Conservation (phyloP, 2,797 vertebrate species). For the Hyperoplus immaculatus region DNA sequence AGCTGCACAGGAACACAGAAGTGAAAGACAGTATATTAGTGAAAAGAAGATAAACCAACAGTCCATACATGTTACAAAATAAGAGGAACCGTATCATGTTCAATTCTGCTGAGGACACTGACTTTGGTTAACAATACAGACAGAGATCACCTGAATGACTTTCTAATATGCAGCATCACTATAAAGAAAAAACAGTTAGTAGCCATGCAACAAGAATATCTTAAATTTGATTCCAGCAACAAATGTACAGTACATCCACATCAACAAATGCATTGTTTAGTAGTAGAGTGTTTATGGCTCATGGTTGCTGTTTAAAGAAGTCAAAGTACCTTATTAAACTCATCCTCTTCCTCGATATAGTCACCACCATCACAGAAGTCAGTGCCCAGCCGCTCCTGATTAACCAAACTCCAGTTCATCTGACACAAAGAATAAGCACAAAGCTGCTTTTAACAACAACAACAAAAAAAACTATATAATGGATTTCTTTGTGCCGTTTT, state of each 20-base stretch:
- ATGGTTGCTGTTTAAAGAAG: neutral
- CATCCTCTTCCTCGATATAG: constrained; percentile 89
- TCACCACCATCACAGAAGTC: constrained; percentile 86
- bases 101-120: neutral
- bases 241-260: neutral
- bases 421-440: constrained; percentile 51
- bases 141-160: neutral
- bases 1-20: constrained; percentile 79
- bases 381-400: constrained; percentile 87
- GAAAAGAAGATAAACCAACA: neutral
- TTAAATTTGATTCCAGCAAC: neutral
- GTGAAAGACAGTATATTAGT: neutral
- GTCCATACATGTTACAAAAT: neutral
- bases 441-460: neutral
- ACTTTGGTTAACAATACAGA: neutral
- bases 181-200: neutral
- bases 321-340: constrained; percentile 90
- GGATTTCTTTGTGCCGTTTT: neutral
- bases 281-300: neutral
- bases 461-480: neutral
- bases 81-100: neutral
- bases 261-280: neutral
- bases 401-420: constrained; percentile 79
- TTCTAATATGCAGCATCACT: neutral
- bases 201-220: neutral